Evolutionary conservation across 1,140 invertebrate species (phyloP), one percentile per base, ranked within the genome.

Genomic region (Drosophila teissieri): DNA sequence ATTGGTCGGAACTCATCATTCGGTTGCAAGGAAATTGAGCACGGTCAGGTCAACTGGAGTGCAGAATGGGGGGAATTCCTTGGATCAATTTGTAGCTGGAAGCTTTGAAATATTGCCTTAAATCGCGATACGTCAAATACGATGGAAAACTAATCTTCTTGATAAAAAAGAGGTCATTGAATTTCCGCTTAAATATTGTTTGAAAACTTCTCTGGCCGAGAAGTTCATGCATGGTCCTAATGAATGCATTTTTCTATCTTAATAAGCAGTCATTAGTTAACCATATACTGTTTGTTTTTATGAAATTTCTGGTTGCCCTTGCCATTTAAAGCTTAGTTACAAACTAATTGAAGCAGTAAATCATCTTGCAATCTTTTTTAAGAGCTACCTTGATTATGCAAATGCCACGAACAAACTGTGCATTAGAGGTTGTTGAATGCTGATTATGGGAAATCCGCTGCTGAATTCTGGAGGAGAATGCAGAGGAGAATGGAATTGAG

Each of bases 1-100:
- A 64, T 53, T 46, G 42, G 42, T 7, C 44, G 63, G 82, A 74
- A 52, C 69, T 67, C 78, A 75, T 74, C 80, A 75, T 51, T 48
- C 48, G 55, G 62, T 55, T 44, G 49, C 24, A 42, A 40, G 58
- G 39, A 76, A 77, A 68, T 77, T 44, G 51, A 61, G 55, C 27
- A 40, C 24, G 36, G 46, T 44, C 65, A 22, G 44, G 12, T 31
- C 24, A 24, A 15, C 27, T 56, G 17, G 17, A 4, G 19, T 31
- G 17, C 36, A 10, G 51, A 27, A 24, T 34, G 15, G 49, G 45
- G 34, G 19, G 15, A 54, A 45, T 45, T 67, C 45, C 3, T 3
- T 7, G 34, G 17, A 45, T 48, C 40, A 22, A 54, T 37, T 67
- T 44, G 45, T 10, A 68, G 36, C 11, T 62, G 17, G 2, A 15